A percentile compares a stretch with the other conserved stretches of the same genome.
Conservation (phyloP, 2,888 invertebrate species). For the Xanthia togata region DNA sequence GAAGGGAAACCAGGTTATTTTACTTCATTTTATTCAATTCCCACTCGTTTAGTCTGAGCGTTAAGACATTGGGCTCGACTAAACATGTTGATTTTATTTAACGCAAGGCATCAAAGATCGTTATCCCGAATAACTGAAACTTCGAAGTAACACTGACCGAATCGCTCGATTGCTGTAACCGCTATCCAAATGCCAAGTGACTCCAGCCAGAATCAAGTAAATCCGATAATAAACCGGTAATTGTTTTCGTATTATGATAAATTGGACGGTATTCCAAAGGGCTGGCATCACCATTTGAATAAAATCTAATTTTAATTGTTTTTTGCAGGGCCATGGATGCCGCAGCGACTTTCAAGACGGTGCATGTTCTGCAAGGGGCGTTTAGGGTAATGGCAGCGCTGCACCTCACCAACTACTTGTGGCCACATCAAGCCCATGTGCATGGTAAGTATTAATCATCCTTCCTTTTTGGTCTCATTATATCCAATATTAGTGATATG, state of each 20-base stretch:
- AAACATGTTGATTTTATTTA: too few species aligned
- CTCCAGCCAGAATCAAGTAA: not conserved
- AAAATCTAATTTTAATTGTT: not conserved
- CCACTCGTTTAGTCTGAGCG: too few species aligned
- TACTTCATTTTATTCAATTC: too few species aligned
- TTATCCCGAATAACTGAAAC: too few species aligned
- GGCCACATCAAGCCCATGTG: constrained; percentile 57
- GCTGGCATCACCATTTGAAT: not conserved
- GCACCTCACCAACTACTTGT: constrained; percentile 52
- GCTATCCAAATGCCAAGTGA: too few species aligned
- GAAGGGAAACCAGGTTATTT: too few species aligned
- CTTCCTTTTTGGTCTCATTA: not conserved
- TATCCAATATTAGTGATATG: too few species aligned
- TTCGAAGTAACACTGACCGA: too few species aligned
- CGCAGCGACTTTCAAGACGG: constrained; percentile 36
- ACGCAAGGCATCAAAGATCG: too few species aligned
- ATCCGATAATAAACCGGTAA: too few species aligned
- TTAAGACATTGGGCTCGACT: too few species aligned
- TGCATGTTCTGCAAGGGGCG: constrained; percentile 51
- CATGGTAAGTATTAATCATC: constrained; percentile 39
- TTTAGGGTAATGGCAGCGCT: constrained; percentile 41
- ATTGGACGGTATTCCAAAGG: not conserved
- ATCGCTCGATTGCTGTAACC: too few species aligned
- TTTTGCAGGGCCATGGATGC: constrained; percentile 45
- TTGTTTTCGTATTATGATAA: not conserved